Evolutionary conservation across 2,888 invertebrate genomes (phyloP), one percentile per base, ranked within the genome.

Genomic region (Ariolimax columbianus): DNA sequence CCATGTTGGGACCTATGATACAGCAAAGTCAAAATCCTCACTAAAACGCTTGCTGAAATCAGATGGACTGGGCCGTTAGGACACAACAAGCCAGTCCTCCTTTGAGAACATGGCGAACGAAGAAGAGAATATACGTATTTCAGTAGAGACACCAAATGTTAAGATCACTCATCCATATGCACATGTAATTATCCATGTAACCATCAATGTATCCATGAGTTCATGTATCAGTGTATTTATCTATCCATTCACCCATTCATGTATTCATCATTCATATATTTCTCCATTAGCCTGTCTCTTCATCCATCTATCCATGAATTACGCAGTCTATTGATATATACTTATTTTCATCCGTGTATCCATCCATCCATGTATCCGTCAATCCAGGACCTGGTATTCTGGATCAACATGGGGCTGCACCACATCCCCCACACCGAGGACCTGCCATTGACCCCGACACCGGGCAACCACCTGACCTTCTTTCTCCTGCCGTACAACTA

Each of bases 361-460:
- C n/a, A n/a, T n/a, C 36, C n/a, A 63, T 63, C 7, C 3, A n/a
- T 63, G 59, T n/a, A 63, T 72, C 30, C 1, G 23, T 79, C 17
- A 1, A 47, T 59, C 36, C 90, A 93, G 93, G 93, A 93, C 83
- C 87, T 93, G 77, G 92, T 93, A 43, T 89, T 92, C 9, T 93
- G 93, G 93, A 89, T 93, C 43, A 93, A 92, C 0, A 84, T 93
- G 17, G 93, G 93, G 11, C 89, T 90, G 9, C 90, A 91, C 70
- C 93, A 93, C 87, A 89, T 93, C 77, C 93, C 93, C n/a, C 92
- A 92, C 80, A 91, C 90, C 11, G 92, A 93, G 86, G 92, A 93
- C 85, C 82, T 92, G 2, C 93, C 93, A 23, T 90, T 91, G 80
- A 91, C 91, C 4, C 87, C 90, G n/a, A 91, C 92, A 0, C 86